Conservation (phyloP, 2,888 invertebrate genomes). For the Cheilosia soror region DNA sequence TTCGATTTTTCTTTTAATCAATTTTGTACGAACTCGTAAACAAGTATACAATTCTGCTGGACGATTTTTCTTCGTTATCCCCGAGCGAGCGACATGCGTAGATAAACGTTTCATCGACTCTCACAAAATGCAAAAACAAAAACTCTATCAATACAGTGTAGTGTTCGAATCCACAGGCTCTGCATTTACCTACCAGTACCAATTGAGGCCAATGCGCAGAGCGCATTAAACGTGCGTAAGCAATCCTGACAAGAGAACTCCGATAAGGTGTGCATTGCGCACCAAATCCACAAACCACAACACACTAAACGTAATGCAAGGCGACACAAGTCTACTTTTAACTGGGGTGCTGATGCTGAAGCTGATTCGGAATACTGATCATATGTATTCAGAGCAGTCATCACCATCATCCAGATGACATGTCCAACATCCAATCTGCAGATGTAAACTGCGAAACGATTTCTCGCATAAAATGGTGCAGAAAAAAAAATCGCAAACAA, state of each 20-base stretch:
- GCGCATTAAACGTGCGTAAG: slow-evolving; percentile 66
- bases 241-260: slow-evolving; percentile 59
- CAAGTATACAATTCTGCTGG: slow-evolving; percentile 8
- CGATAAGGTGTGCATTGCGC: slow-evolving; percentile 53
- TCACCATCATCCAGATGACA: slow-evolving; percentile 40
- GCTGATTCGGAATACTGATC: background rate
- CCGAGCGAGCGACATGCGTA: slow-evolving; percentile 42
- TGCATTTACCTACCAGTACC: slow-evolving; percentile 31
- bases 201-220: slow-evolving; percentile 63
- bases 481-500: slow-evolving; percentile 64
- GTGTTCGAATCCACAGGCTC: slow-evolving; percentile 12
- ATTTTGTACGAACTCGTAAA: background rate
- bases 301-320: slow-evolving; percentile 20
- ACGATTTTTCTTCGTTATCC: slow-evolving; percentile 27
- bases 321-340: slow-evolving; percentile 21
- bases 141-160: slow-evolving; percentile 14
- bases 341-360: slow-evolving; percentile 19
- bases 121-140: slow-evolving; percentile 14
- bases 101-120: slow-evolving; percentile 27
- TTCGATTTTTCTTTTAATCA: slow-evolving; percentile 64
- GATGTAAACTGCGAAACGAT: slow-evolving; percentile 49
- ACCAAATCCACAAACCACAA: background rate
- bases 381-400: slow-evolving; percentile 3
- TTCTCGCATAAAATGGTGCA: slow-evolving; percentile 49
- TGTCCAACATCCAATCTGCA: slow-evolving; percentile 61